phyloP scores from a whole-genome alignment of 2,888 invertebrate genomes.

The Orchesellides sinensis region DNA sequence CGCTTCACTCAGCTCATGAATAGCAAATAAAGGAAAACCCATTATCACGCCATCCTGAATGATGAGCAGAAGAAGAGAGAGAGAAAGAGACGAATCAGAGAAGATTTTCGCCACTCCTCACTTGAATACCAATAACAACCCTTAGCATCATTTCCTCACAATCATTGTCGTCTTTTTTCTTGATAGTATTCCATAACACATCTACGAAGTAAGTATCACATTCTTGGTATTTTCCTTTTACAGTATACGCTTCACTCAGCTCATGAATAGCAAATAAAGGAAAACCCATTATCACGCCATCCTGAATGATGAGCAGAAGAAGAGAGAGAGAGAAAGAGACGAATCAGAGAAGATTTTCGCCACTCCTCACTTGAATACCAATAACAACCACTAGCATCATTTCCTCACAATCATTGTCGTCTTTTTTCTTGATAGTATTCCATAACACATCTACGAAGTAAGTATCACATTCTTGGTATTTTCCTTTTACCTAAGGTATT shows the following conservation, averaged over 20 bases:
- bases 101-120: constrained; percentile 60
- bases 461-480: too few relatives aligned
- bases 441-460: too few relatives aligned
- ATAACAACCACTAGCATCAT: constrained; percentile 25
- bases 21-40: constrained; percentile 74
- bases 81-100: constrained; percentile 60
- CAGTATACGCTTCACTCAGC: constrained; percentile 71
- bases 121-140: constrained; percentile 62
- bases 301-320: constrained; percentile 63
- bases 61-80: constrained; percentile 55
- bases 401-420: constrained; percentile 8
- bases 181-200: too few relatives aligned
- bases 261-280: constrained; percentile 74
- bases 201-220: too few relatives aligned
- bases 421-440: background rate
- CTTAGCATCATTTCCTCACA: background rate
- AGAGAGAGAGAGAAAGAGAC: constrained; percentile 47
- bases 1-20: constrained; percentile 74
- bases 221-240: too few relatives aligned
- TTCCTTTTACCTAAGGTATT: too few relatives aligned
- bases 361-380: constrained; percentile 63
- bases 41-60: constrained; percentile 72
- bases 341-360: constrained; percentile 63
- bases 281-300: constrained; percentile 74
- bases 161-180: constrained; percentile 8